Base-by-base conservation (phyloP, 2,113 vertebrate species). In the Dromiciops gliroides region DNA sequence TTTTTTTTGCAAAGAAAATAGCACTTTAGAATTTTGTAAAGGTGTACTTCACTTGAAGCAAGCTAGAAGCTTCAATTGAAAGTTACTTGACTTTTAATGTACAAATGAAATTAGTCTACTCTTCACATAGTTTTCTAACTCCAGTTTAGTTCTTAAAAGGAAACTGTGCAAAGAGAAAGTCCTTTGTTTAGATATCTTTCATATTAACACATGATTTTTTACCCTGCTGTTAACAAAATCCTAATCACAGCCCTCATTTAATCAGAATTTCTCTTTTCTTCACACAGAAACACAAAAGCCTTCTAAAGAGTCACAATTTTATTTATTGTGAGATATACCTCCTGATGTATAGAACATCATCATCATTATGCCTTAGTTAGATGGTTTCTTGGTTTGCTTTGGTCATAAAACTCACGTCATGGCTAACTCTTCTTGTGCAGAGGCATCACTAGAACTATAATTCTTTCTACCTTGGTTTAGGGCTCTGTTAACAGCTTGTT, bases 141-240 rank as follows among this genome's bases (percentile, higher is more conserved):
- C 28, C 31, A 67, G 31, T 37, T 67, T 28, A 37, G 28, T 67
- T 94, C 92, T 89, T 50, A 48, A 92, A 89, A 44, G 9, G 89
- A 90, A 91, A 50, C n/a, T 51, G 26, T 0, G 6, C 52, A 96
- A 97, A 97, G 96, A 96, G 95, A 92, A 90, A 51, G 94, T 48
- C 49, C 94, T 97, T 94, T 97, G 94, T 97, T 92, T 89, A 28
- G 47, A 31, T 93, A 90, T 75, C 91, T 96, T 93, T 91, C 83
- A 89, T 90, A 91, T 94, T 50, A 90, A 96, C 97, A 97, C 90
- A 96, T 98, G 97, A 98, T 93, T 97, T 97, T 91, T 95, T 96
- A 93, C 89, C 94, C 91, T 96, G 91, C 51, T 96, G 94, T 92
- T 94, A 89, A 93, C 25, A 90, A 31, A 28, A 22, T 26, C 48